Conservation (phyloP, 2,113 vertebrate species). For the Sinocyclocheilus anshuiensis region DNA sequence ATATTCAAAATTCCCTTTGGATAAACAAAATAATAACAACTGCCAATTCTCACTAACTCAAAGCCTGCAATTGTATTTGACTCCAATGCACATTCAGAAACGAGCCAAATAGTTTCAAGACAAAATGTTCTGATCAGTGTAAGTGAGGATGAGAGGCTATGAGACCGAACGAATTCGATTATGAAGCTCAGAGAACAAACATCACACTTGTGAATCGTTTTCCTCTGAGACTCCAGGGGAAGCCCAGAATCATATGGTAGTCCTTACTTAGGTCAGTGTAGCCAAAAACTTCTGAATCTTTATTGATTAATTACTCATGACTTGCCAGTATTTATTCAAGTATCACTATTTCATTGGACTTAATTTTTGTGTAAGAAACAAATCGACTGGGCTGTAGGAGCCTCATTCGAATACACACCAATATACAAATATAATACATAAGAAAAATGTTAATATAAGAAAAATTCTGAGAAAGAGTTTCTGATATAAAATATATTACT, state of each 20-base stretch:
- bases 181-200: conserved; percentile 11
- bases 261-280: not conserved
- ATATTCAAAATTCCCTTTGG: not conserved
- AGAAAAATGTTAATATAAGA: not conserved
- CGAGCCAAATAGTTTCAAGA: not conserved
- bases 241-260: not conserved
- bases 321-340: not conserved
- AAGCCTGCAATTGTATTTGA: not conserved
- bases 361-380: not conserved
- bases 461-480: not conserved
- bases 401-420: not conserved
- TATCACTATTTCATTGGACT: not conserved
- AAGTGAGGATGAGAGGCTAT: conserved; percentile 17
- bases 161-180: conserved; percentile 15
- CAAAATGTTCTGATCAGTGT: conserved; percentile 8
- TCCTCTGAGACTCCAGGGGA: not conserved
- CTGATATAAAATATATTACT: no score
- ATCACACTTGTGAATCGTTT: conserved; percentile 3
- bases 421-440: no score
- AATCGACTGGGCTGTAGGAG: not conserved
- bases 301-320: not conserved
- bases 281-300: not conserved
- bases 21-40: conserved; percentile 11
- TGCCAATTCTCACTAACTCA: not conserved
- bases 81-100: conserved; percentile 2